These are phyloP conservation scores for Drosophila birchii DNA, from an alignment of 2,888 invertebrate genomes.

Conservation along the genomic window DNA sequence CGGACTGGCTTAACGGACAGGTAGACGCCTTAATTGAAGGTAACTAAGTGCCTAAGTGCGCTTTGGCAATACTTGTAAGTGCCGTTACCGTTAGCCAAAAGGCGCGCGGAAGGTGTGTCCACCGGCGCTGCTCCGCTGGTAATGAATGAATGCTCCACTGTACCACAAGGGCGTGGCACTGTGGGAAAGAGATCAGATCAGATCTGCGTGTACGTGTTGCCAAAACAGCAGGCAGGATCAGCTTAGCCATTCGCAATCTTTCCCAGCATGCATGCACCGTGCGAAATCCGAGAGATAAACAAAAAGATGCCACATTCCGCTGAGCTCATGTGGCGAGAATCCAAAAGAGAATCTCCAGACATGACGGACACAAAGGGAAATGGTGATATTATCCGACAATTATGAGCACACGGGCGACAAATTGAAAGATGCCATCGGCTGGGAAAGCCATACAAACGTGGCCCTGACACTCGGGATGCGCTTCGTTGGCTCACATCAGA, in stretches of 20 bases:
- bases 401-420: conserved; percentile 71
- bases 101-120: conserved; percentile 57
- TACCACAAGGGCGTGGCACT: conserved; percentile 21
- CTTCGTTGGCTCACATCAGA: conserved; percentile 48
- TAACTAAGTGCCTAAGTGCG: conserved; percentile 59
- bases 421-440: conserved; percentile 65
- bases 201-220: conserved; percentile 57
- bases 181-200: conserved; percentile 58
- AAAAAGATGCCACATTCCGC: conserved; percentile 53
- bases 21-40: conserved; percentile 70
- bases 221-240: conserved; percentile 58
- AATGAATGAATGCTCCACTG: conserved; percentile 47
- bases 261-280: conserved; percentile 56
- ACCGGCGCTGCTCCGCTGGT: conserved; percentile 37
- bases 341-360: conserved; percentile 38
- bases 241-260: conserved; percentile 12
- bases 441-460: conserved; percentile 51
- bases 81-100: conserved; percentile 55
- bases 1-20: conserved; percentile 64
- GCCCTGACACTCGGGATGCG: conserved; percentile 70
- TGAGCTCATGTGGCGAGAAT: conserved; percentile 57
- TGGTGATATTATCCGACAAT: conserved; percentile 62
- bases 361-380: conserved; percentile 61
- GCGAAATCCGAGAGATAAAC: conserved; percentile 65
- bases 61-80: conserved; percentile 62